Conservation (phyloP, 2,888 invertebrate species). For the Apoda limacodes region DNA sequence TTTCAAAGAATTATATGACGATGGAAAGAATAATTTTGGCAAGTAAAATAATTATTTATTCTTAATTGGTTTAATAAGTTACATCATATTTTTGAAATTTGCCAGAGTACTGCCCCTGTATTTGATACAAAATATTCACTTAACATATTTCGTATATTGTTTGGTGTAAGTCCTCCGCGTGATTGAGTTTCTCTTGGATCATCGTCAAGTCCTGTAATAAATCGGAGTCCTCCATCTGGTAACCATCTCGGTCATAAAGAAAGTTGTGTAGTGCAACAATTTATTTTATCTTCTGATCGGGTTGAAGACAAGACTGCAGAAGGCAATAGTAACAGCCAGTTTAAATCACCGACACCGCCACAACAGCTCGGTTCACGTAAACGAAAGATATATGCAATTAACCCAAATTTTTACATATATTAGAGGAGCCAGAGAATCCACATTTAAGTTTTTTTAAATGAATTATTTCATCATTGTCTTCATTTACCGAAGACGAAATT, state of each 20-base stretch:
- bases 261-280: slow-evolving; percentile 1
- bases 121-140: slow-evolving; percentile 4
- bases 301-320: neutral
- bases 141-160: slow-evolving; percentile 4
- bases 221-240: slow-evolving; percentile 4
- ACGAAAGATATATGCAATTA: neutral
- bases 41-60: too few relatives aligned
- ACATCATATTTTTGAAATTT: slow-evolving; percentile 6
- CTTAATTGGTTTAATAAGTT: too few relatives aligned
- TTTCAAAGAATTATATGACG: slow-evolving; percentile 4
- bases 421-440: too few relatives aligned
- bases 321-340: slow-evolving; percentile 1
- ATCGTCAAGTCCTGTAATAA: slow-evolving; percentile 4
- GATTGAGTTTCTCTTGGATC: slow-evolving; percentile 2
- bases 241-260: slow-evolving; percentile 3
- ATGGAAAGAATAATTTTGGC: slow-evolving; percentile 3
- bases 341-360: slow-evolving; percentile 1
- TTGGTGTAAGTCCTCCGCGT: slow-evolving; percentile 3
- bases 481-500: slow-evolving; percentile 2
- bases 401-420: too few relatives aligned
- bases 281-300: neutral
- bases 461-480: neutral
- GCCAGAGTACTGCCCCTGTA: slow-evolving; percentile 2
- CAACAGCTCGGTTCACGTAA: slow-evolving; percentile 1
- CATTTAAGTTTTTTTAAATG: too few relatives aligned